Percentiles rank a stretch among this genome's conserved stretches.
phyloP scores from a whole-genome alignment of 2,113 vertebrate species.

The Myodes glareolus region DNA sequence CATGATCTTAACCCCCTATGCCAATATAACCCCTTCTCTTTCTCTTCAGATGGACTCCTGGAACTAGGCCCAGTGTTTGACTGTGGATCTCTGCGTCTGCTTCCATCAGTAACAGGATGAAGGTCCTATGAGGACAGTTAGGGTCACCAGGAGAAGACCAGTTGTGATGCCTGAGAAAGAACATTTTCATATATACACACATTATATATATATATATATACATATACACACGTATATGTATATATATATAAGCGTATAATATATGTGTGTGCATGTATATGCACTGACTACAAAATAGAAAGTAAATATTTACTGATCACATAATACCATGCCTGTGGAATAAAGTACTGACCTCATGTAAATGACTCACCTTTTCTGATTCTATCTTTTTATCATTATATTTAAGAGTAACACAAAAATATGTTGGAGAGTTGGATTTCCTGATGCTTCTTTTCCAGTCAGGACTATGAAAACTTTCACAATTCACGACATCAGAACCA shows the following conservation, averaged over 20 bases:
- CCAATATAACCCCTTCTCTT: too few relatives aligned
- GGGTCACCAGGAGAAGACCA: too few relatives aligned
- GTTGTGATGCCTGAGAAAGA: not conserved
- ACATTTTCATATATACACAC: not conserved
- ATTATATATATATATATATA: not conserved
- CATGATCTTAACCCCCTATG: too few relatives aligned
- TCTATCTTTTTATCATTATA: constrained; percentile 2
- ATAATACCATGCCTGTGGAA: not conserved
- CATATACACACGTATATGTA: not conserved
- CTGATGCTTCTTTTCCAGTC: constrained; percentile 39
- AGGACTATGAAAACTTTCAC: constrained; percentile 40
- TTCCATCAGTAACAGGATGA: too few relatives aligned
- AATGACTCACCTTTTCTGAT: not conserved
- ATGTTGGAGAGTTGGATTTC: constrained; percentile 53
- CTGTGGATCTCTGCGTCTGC: too few relatives aligned
- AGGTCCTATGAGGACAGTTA: too few relatives aligned
- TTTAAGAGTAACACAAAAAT: constrained; percentile 38
- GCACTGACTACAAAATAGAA: not conserved
- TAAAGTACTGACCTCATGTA: constrained; percentile 17
- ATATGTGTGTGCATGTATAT: not conserved
- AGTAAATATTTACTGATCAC: constrained; percentile 48
- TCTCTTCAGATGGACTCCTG: too few relatives aligned
- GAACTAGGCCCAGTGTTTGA: too few relatives aligned
- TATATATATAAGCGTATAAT: not conserved
- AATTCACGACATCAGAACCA: constrained; percentile 1